Evolutionary conservation across 2,113 vertebrate species (phyloP).

Genomic region (Podocnemis expansa): DNA sequence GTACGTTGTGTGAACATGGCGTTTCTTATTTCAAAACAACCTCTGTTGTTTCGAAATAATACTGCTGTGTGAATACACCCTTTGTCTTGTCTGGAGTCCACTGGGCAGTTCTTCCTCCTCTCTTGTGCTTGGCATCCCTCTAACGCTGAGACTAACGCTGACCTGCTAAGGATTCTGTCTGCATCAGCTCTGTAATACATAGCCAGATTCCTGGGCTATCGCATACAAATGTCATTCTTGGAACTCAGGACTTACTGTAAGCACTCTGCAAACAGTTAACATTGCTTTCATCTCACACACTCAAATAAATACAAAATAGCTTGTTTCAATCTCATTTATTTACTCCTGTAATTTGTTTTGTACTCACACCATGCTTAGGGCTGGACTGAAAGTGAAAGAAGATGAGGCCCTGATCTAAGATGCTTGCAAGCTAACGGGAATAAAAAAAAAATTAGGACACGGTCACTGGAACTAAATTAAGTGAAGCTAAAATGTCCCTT

Average conservation of each 20-base stretch:
- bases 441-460: not conserved
- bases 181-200: not conserved
- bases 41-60: no score
- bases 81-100: conserved; percentile 18
- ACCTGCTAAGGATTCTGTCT: conserved; percentile 37
- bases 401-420: not conserved
- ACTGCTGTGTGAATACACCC: no score
- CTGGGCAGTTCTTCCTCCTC: not conserved
- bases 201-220: not conserved
- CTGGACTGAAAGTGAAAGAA: not conserved
- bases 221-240: not conserved
- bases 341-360: not conserved
- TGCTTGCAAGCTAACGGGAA: not conserved
- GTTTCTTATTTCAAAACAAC: no score
- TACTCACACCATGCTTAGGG: not conserved
- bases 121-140: conserved; percentile 8
- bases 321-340: not conserved
- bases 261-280: not conserved
- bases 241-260: not conserved
- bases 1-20: no score
- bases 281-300: not conserved
- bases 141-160: not conserved
- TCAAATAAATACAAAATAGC: not conserved
- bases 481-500: not conserved
- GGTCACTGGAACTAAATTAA: not conserved